Percentiles rank a stretch among this genome's conserved stretches.
phyloP scores from a whole-genome alignment of 1,140 invertebrate genomes.

The Panulirus ornatus region DNA sequence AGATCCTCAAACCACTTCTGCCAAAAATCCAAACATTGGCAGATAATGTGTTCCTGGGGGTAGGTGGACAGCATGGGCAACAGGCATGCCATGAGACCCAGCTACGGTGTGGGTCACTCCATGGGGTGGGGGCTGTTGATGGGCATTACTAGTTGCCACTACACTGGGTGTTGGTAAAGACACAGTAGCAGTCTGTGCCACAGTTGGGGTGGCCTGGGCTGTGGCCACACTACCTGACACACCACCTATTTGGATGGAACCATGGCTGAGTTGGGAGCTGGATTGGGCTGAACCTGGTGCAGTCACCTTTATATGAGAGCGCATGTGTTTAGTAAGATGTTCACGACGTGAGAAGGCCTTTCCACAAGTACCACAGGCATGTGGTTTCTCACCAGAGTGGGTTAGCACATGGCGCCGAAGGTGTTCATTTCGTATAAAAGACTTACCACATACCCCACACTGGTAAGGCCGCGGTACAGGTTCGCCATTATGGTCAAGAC shows the following conservation, averaged over 20 bases:
- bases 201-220: slow-evolving; percentile 45
- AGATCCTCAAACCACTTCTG: slow-evolving; percentile 68
- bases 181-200: slow-evolving; percentile 62
- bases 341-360: slow-evolving; percentile 76
- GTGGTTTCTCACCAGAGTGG: slow-evolving; percentile 84
- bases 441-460: slow-evolving; percentile 86
- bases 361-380: slow-evolving; percentile 86
- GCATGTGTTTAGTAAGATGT: slow-evolving; percentile 75
- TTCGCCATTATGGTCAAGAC: slow-evolving; percentile 66
- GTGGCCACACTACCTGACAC: slow-evolving; percentile 47
- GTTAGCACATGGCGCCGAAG: slow-evolving; percentile 75
- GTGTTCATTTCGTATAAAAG: slow-evolving; percentile 83
- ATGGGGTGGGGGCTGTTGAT: slow-evolving; percentile 59
- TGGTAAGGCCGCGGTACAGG: slow-evolving; percentile 75
- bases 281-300: slow-evolving; percentile 42
- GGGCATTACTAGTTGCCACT: slow-evolving; percentile 59
- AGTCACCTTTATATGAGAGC: slow-evolving; percentile 68
- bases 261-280: slow-evolving; percentile 56
- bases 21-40: slow-evolving; percentile 72
- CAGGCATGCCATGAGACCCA: slow-evolving; percentile 63
- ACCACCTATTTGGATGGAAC: slow-evolving; percentile 55
- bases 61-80: slow-evolving; percentile 69
- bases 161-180: slow-evolving; percentile 59
- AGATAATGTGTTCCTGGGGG: slow-evolving; percentile 72
- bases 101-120: slow-evolving; percentile 66